phyloP scores from a whole-genome alignment of 2,113 vertebrate genomes.

The Thalassarche chlororhynchos region DNA sequence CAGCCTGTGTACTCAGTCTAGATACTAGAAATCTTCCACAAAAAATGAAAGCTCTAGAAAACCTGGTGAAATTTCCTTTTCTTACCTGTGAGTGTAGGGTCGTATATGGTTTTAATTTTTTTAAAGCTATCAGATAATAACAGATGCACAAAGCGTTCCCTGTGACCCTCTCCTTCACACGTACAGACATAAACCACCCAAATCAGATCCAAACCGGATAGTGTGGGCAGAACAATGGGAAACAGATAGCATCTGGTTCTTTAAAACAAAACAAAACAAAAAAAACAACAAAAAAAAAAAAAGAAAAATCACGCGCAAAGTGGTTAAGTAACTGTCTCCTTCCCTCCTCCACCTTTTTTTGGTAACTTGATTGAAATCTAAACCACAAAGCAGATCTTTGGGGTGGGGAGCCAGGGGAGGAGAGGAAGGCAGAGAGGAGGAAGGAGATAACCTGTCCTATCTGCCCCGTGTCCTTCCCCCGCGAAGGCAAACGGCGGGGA shows the following conservation, averaged over 20 bases:
- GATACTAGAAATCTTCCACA: neutral
- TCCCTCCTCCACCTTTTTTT: neutral
- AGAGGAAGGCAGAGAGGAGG: neutral
- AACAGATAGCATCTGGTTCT: neutral
- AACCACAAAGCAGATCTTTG: neutral
- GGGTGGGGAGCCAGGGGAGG: neutral
- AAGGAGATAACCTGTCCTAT: neutral
- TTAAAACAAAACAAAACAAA: neutral
- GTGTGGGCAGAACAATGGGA: conserved; percentile 31
- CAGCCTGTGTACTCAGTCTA: neutral
- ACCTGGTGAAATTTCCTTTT: neutral
- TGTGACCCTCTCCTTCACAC: neutral
- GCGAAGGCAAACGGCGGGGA: fast-evolving
- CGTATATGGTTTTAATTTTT: neutral
- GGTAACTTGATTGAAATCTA: neutral
- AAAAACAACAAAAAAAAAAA: neutral
- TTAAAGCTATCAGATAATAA: neutral
- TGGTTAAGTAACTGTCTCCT: neutral
- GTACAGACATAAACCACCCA: neutral
- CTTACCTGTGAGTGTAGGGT: neutral
- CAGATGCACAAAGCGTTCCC: neutral
- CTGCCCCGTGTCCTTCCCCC: neutral
- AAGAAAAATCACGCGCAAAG: neutral
- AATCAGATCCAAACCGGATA: neutral
- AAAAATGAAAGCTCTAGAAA: neutral